These are phyloP conservation scores for Lasius platythorax DNA, from an alignment of 2,888 invertebrate genomes.

Conservation along the genomic window DNA sequence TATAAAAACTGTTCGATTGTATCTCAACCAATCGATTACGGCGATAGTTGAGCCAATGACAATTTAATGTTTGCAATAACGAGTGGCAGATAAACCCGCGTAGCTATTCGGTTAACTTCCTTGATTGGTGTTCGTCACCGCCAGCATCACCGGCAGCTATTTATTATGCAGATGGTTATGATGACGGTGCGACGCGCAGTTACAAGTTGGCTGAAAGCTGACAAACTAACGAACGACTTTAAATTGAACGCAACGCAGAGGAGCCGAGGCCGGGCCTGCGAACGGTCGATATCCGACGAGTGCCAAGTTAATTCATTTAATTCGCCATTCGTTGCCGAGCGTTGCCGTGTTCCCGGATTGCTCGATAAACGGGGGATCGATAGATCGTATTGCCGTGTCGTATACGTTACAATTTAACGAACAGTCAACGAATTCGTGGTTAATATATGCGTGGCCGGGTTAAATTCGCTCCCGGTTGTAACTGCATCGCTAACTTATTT, in stretches of 20 bases:
- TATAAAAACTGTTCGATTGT: constrained; percentile 9
- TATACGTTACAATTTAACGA: constrained; percentile 48
- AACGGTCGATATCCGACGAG: constrained; percentile 43
- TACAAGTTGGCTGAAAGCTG: constrained; percentile 51
- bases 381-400: constrained; percentile 40
- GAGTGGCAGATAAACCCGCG: constrained; percentile 35
- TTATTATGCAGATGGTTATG: constrained; percentile 53
- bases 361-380: constrained; percentile 37
- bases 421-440: constrained; percentile 47
- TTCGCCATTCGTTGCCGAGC: constrained; percentile 36
- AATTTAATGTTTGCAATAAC: constrained; percentile 34
- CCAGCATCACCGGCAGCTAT: constrained; percentile 39
- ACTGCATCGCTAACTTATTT: constrained; percentile 53
- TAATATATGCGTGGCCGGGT: constrained; percentile 47
- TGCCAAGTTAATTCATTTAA: constrained; percentile 47
- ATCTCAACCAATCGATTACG: neutral
- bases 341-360: constrained; percentile 25
- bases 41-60: constrained; percentile 8
- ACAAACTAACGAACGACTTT: constrained; percentile 49
- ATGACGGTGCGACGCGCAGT: constrained; percentile 46
- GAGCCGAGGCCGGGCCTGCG: neutral
- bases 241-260: constrained; percentile 47
- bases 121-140: constrained; percentile 38
- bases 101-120: constrained; percentile 37
- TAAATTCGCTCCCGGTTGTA: constrained; percentile 43